Base-by-base conservation (phyloP, 1,140 invertebrate species). In the Telenomus remus region DNA sequence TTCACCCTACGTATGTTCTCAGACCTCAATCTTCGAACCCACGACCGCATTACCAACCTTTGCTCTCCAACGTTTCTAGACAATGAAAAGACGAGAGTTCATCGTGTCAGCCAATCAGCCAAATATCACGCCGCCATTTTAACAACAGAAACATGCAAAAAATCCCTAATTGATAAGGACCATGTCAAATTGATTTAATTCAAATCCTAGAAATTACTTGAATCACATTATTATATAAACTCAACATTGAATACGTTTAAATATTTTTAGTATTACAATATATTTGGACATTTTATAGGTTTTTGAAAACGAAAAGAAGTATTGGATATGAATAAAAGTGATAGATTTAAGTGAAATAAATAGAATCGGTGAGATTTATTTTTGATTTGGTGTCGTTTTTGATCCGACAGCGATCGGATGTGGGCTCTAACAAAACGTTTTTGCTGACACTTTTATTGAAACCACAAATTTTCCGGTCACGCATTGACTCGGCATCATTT, bases 1-100 rank as follows among this genome's bases (percentile, higher is more conserved):
- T 81, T 80, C 76, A 74, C 81, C 80, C 80, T 81, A 77, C 81
- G 53, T 82, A 79, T 81, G 78, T 82, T 81, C 79, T 82, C 80
- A 80, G 76, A 82, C 79, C 79, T 79, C 78, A 74, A 81, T 81
- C 75, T 71, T 66, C 60, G 55, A 80, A 57, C 69, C n/a, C 33
- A 60, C 64, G 63, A 19, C 60, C 15, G 19, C 39, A 47, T 37
- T 46, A 39, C 65, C 19, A 27, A 69, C 72, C 54, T 75, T 59
- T 10, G 57, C 33, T 69, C 64, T 59, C 43, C 79, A 27, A 78
- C 75, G 70, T 76, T 73, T 61, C 68, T 71, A 79, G 72, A 80
- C 75, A 78, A 76, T 78, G 72, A 74, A 70, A 80, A 79, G 68
- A 73, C 57, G 74, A 79, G 76, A 81, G 81, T 82, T 80, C 78